Base-by-base conservation (phyloP, 1,140 invertebrate species). In the Conus betulinus region DNA sequence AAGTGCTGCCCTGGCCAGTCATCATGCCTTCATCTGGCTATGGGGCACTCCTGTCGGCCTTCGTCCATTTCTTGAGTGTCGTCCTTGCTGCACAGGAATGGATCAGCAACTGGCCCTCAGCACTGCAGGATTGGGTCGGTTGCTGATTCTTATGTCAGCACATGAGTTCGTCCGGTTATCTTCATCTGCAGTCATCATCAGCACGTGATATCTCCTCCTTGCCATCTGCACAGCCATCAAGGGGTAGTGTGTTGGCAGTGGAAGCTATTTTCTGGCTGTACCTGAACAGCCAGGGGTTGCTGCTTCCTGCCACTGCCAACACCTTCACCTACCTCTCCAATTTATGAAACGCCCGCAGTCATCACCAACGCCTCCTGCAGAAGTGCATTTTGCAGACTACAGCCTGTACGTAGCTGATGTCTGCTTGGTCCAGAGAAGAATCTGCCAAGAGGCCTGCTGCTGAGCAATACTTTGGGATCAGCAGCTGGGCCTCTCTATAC, bases 1-100 rank as follows among this genome's bases (percentile, higher is more conserved):
- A 39, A 81, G 79, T 81, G 79, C 79, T 81, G 79, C 79, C 79
- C 39, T 81, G 79, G 39, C 51, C 79, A 17, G 20, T 53, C 79
- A 23, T 39, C 79, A 53, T 2, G 2, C 27, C 27, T 15, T 13
- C 52, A 13, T 4, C 79, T 23, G 25, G 79, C 79, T 51, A 81
- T 39, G 79, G 23, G 10, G 79, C 79, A 53, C 79, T 81, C 10
- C 79, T 81, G 79, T 81, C 79, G 8, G 79, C 79, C 25, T 51
- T 4, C 53, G 1, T 71, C 23, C 67, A 13, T 23, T 71, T 23
- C 67, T 20, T n/a, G 23, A 6, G 6, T 20, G 6, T 71, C 67
- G 6, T 63, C 60, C 67, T 7, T 71, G 67, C 67, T 71, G 11
- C 67, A 71, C 67, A 71, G 67, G 4, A 71, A 7, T 6, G 67